phyloP scores from a whole-genome alignment of 1,140 invertebrate genomes.

The Aphaenogaster rudis region DNA sequence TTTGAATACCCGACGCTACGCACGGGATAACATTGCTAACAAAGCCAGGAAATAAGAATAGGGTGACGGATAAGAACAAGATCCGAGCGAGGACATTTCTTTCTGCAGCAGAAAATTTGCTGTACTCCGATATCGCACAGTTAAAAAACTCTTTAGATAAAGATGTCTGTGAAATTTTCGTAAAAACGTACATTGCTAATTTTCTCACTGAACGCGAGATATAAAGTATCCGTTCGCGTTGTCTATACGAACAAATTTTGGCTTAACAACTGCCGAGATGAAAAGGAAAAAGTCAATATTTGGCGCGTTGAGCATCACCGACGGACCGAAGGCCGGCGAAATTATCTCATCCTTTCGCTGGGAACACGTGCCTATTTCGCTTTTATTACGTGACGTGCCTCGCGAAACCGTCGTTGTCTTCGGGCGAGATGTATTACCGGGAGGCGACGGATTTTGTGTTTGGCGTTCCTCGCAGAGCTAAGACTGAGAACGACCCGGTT shows the following conservation, averaged over 20 bases:
- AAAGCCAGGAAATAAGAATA: background rate
- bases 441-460: conserved; percentile 13
- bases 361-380: conserved; percentile 2
- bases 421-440: conserved; percentile 31
- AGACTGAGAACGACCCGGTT: conserved; percentile 63
- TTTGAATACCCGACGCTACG: background rate
- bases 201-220: background rate
- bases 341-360: conserved; percentile 1
- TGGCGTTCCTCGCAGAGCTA: background rate
- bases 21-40: background rate
- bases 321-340: background rate
- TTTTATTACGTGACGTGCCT: conserved; percentile 55
- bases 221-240: background rate
- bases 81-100: background rate
- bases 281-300: background rate
- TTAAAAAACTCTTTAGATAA: background rate
- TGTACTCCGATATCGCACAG: background rate
- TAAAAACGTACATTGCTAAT: background rate
- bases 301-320: background rate
- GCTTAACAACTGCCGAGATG: background rate
- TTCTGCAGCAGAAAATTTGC: background rate
- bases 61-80: background rate
- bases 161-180: background rate
- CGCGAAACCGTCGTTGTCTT: conserved; percentile 8
- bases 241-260: conserved; percentile 11